These are phyloP conservation scores for Erethizon dorsatum DNA, from an alignment of 2,797 vertebrate genomes.

Conservation along the genomic window DNA sequence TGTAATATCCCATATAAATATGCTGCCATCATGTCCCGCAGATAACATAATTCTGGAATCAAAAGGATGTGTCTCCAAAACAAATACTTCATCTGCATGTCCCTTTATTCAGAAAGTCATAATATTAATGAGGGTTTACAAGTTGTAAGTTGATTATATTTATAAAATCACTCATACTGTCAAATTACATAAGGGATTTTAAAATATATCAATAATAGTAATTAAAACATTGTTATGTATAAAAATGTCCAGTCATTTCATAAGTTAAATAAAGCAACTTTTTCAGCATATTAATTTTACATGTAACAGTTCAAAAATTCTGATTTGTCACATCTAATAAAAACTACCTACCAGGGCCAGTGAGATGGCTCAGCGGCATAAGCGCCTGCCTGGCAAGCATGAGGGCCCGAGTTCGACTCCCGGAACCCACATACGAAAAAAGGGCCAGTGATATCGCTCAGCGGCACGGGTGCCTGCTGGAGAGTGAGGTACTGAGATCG, in stretches of 20 bases:
- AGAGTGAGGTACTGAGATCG: too few species aligned
- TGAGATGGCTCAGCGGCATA: too few species aligned
- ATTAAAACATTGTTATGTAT: slow-evolving; percentile 13
- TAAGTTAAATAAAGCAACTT: slow-evolving; percentile 38
- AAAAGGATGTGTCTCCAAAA: slow-evolving; percentile 97
- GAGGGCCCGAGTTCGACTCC: too few species aligned
- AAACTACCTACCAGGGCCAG: slow-evolving; percentile 90
- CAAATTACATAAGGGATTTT: background rate
- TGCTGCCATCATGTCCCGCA: slow-evolving; percentile 97
- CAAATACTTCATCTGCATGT: slow-evolving; percentile 98
- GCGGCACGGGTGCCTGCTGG: too few species aligned
- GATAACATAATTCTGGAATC: slow-evolving; percentile 98
- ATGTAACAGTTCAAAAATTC: background rate
- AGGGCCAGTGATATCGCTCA: too few species aligned
- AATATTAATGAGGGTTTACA: slow-evolving; percentile 74
- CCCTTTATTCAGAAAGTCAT: slow-evolving; percentile 91
- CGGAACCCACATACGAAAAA: too few species aligned
- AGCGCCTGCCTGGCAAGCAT: too few species aligned
- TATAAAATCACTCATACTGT: background rate
- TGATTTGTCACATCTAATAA: background rate
- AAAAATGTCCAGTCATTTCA: slow-evolving; percentile 43
- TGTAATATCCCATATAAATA: slow-evolving; percentile 97
- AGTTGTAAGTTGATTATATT: background rate
- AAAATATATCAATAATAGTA: background rate
- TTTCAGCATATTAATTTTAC: background rate